These are phyloP conservation scores for Microchrysa polita DNA, from an alignment of 2,888 invertebrate genomes.

Conservation along the genomic window DNA sequence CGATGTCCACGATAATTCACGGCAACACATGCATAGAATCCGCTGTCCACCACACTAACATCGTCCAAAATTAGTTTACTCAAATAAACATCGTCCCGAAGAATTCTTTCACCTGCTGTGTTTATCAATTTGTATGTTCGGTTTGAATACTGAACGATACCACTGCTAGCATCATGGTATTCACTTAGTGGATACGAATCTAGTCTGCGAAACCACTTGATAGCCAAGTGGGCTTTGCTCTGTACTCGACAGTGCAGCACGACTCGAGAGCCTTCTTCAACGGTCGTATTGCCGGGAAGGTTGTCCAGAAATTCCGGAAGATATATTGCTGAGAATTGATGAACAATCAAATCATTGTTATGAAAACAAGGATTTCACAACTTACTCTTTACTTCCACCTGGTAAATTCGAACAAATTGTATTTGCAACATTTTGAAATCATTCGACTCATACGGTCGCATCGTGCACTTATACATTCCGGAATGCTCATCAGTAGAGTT, in stretches of 20 bases:
- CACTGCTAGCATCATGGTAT: conserved; percentile 13
- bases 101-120: conserved; percentile 58
- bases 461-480: conserved; percentile 62
- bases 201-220: conserved; percentile 61
- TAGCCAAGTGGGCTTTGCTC: conserved; percentile 59
- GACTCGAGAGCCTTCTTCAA: conserved; percentile 55
- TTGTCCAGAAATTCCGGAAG: conserved; percentile 60
- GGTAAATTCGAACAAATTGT: conserved; percentile 60
- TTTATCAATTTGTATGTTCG: conserved; percentile 59
- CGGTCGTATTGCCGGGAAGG: conserved; percentile 58
- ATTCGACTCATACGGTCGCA: conserved; percentile 58
- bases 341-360: background rate
- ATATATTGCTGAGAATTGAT: conserved; percentile 52
- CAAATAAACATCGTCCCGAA: conserved; percentile 59
- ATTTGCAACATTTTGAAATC: conserved; percentile 57
- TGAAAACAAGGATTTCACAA: conserved; percentile 5
- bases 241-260: conserved; percentile 62
- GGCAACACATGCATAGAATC: conserved; percentile 62
- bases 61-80: conserved; percentile 61
- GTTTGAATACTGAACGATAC: conserved; percentile 56
- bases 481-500: conserved; percentile 62
- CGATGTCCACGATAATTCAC: conserved; percentile 61
- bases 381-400: conserved; percentile 61
- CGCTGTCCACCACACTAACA: conserved; percentile 57
- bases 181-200: background rate